These are phyloP conservation scores for Smithornis capensis DNA, from an alignment of 2,113 vertebrate genomes.

Conservation along the genomic window DNA sequence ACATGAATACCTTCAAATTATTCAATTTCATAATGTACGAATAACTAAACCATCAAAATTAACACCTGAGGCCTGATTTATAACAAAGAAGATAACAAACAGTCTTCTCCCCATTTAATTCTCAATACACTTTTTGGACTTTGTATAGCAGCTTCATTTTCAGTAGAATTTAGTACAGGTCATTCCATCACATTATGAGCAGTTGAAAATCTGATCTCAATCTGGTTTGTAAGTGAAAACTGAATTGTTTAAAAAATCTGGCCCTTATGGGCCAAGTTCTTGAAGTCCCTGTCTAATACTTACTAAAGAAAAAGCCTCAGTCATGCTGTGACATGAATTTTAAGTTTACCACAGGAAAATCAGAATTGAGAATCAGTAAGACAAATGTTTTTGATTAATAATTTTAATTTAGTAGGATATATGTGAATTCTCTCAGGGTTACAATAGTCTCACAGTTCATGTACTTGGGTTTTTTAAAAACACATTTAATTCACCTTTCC, in stretches of 20 bases:
- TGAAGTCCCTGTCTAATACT: background rate
- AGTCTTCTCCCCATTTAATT: background rate
- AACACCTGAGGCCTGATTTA: background rate
- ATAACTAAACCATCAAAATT: background rate
- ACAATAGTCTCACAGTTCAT: background rate
- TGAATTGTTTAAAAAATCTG: background rate
- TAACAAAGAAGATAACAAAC: background rate
- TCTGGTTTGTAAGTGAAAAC: background rate
- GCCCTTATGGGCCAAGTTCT: background rate
- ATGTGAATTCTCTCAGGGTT: background rate
- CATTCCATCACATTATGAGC: accelerated
- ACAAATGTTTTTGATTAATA: background rate
- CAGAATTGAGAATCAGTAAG: background rate
- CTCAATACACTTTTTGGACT: background rate
- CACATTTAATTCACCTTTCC: background rate
- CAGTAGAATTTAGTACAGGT: background rate
- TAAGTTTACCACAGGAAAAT: background rate
- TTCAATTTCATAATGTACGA: background rate
- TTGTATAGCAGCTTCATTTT: background rate
- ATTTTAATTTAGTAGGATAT: background rate
- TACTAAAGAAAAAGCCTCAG: background rate
- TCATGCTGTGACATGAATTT: background rate
- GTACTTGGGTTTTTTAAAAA: background rate
- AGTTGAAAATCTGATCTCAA: background rate
- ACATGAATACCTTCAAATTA: background rate